phyloP scores from a whole-genome alignment of 2,797 vertebrate genomes.

The Enteromius treurensis region DNA sequence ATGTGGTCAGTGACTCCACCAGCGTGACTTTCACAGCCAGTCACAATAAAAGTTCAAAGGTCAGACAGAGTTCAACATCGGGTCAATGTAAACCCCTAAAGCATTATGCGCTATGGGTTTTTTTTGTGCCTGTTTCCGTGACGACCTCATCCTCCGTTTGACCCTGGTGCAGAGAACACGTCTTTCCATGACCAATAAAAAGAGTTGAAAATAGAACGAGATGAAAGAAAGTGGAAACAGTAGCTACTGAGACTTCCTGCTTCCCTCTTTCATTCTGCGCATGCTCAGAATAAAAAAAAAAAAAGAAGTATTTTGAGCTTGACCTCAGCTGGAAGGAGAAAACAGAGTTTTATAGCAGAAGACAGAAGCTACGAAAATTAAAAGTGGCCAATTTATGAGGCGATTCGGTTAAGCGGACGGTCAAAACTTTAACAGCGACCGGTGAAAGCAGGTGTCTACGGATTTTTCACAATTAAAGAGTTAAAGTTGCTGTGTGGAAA shows the following conservation, averaged over 20 bases:
- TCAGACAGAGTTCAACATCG: conserved; percentile 26
- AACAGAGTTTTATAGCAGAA: neutral
- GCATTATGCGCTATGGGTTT: neutral
- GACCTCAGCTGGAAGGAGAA: neutral
- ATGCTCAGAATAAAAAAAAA: too few relatives aligned
- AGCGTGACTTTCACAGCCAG: neutral
- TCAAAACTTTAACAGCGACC: neutral
- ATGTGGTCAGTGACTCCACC: neutral
- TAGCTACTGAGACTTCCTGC: conserved; percentile 38
- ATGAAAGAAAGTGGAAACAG: conserved; percentile 31
- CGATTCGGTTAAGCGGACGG: neutral
- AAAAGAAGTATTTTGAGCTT: neutral
- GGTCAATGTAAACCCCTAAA: conserved; percentile 19
- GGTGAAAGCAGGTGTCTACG: neutral
- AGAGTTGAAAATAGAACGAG: conserved; percentile 1
- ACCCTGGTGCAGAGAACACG: conserved; percentile 9
- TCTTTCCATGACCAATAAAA: conserved; percentile 50
- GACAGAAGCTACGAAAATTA: rapidly evolving
- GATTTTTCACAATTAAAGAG: neutral
- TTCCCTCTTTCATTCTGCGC: conserved; percentile 17
- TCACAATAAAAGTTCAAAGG: conserved; percentile 22
- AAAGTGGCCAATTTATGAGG: neutral
- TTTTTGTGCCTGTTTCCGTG: neutral
- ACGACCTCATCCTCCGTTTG: neutral
- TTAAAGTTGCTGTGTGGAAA: too few relatives aligned